Percentiles rank a stretch among this genome's conserved stretches.
These are phyloP conservation scores for Gadopsis marmoratus DNA, from an alignment of 2,797 vertebrate species.

Conservation along the genomic window DNA sequence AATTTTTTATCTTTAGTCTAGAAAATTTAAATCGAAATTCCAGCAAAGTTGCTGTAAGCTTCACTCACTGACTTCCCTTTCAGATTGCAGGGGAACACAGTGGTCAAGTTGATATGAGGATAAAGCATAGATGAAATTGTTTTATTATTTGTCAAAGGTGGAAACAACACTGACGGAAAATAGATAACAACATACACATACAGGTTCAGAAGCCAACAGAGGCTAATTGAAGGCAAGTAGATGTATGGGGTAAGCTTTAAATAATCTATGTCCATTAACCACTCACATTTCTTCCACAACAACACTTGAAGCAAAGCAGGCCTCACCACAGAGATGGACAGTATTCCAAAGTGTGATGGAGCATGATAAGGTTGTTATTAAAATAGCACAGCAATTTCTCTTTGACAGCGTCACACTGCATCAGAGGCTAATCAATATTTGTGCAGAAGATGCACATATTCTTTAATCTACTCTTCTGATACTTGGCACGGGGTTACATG, in stretches of 20 bases:
- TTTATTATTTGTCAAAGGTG: neutral
- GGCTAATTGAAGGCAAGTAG: conserved; percentile 25
- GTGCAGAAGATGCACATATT: conserved; percentile 29
- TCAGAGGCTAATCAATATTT: conserved; percentile 28
- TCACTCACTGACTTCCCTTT: neutral
- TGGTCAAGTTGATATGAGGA: neutral
- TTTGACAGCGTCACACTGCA: conserved; percentile 12
- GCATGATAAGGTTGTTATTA: neutral
- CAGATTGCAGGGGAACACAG: neutral
- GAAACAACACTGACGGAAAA: conserved; percentile 3
- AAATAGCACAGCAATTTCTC: conserved; percentile 21
- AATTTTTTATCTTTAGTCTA: neutral
- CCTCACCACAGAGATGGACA: neutral
- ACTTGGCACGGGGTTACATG: neutral
- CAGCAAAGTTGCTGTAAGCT: neutral
- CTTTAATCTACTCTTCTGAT: conserved; percentile 15
- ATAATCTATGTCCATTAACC: conserved; percentile 17
- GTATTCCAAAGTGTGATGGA: conserved; percentile 6
- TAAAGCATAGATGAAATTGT: neutral
- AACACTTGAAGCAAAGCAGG: neutral
- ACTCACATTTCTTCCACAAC: neutral
- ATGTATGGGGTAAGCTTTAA: neutral
- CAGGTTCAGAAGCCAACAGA: neutral
- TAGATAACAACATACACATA: neutral
- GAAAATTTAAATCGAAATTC: neutral